Evolutionary conservation across 2,888 invertebrate genomes (phyloP).

Genomic region (Clivina fossor): DNA sequence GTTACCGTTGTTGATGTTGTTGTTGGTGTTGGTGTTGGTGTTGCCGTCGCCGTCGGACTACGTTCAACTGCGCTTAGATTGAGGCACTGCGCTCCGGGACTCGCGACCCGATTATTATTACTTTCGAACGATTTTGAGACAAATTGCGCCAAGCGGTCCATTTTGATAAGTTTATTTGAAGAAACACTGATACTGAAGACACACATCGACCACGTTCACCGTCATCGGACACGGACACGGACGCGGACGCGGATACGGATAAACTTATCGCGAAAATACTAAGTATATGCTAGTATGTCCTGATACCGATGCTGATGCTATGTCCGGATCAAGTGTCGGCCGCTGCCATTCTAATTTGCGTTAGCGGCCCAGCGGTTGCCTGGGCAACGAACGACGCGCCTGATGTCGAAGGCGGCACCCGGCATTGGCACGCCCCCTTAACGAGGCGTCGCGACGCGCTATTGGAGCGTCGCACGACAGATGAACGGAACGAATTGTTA

Average conservation of each 20-base stretch:
- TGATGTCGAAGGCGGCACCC: constrained; percentile 3
- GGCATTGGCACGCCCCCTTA: constrained; percentile 48
- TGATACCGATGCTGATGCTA: constrained; percentile 26
- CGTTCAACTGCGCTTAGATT: constrained; percentile 41
- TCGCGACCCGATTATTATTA: constrained; percentile 50
- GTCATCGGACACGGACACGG: constrained; percentile 11
- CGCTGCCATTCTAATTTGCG: constrained; percentile 53
- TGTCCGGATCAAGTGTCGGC: constrained; percentile 46
- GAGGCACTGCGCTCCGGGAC: constrained; percentile 44
- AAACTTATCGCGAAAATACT: constrained; percentile 19
- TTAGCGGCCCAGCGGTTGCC: constrained; percentile 54
- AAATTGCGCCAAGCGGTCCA: constrained; percentile 91
- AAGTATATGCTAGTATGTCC: constrained; percentile 26
- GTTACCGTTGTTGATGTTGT: not conserved
- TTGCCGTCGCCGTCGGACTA: constrained; percentile 1
- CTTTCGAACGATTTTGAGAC: constrained; percentile 84
- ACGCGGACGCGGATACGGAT: not conserved
- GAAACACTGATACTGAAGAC: constrained; percentile 3
- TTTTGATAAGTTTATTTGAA: constrained; percentile 55
- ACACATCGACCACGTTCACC: no score
- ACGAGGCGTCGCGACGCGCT: constrained; percentile 1
- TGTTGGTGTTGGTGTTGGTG: not conserved
- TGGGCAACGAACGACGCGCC: constrained; percentile 47
- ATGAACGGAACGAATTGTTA: constrained; percentile 29
- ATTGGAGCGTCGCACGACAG: constrained; percentile 16